Base-by-base conservation (phyloP, 2,113 vertebrate genomes). In the Hyaena hyaena region DNA sequence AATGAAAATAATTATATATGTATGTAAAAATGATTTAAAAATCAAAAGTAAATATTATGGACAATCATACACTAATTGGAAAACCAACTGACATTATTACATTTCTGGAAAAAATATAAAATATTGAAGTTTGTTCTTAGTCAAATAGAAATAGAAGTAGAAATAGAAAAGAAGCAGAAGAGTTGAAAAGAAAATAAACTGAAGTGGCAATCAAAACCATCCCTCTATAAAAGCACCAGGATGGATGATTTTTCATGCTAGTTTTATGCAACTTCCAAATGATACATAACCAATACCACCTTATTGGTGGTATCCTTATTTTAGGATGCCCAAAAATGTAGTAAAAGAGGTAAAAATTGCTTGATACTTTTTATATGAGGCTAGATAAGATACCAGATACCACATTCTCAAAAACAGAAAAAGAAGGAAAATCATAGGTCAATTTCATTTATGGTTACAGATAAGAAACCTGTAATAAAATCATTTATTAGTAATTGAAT, bases 91-190 rank as follows among this genome's bases (percentile, higher is more conserved):
- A 61, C 23, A 19, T 45, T 26, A 19, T 88, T 73, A 53, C 24
- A 53, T 92, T 90, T 93, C 82, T 79, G 53, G 7, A 61, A 58
- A 93, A 95, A 93, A 23, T 31, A 43, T 58, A 66, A 63, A 88
- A 66, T 74, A 21, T 26, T 84, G 10, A 93, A 91, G 17, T 50
- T 93, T 26, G 23, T 83, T 79, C 23, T n/a, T 74, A 76, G 12
- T 95, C 24, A 95, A 87, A 55, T 2, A 76, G 55, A 80, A 96
- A 71, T 55, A 84, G 10, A 77, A 86, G 31, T 80, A 80, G 17
- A 77, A 86, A 39, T 80, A 80, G 12, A 31, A 53, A 90, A 92
- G 45, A 92, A 93, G 45, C 21, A 58, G 19, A 87, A 93, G 83
- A 82, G 10, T 65, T 58, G 45, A 65, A 90, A 88, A 77, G 19